Conservation (phyloP, 2,113 vertebrate species). For the Anhinga anhinga region DNA sequence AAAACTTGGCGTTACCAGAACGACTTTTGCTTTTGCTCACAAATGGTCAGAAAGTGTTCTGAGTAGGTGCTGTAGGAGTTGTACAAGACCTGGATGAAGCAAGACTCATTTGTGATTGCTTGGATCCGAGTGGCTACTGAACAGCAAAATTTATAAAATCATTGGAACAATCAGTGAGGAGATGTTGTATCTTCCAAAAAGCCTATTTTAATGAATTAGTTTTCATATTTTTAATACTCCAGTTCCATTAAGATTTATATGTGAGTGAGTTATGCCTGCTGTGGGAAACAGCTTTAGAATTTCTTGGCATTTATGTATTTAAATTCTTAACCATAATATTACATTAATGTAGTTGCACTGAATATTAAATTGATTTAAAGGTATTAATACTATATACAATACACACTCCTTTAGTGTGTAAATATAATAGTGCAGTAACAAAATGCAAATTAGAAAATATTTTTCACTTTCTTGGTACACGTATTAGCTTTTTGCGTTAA, state of each 20-base stretch:
- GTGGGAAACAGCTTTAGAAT: background rate
- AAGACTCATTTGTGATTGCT: background rate
- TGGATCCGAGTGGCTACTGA: background rate
- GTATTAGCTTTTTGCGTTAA: background rate
- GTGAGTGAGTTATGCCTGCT: background rate
- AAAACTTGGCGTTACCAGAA: rapidly evolving
- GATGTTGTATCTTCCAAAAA: background rate
- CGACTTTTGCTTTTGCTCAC: background rate
- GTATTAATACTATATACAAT: background rate
- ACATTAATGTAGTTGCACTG: background rate
- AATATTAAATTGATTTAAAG: slow-evolving; percentile 46
- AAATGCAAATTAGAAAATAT: slow-evolving; percentile 17
- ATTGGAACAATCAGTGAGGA: background rate
- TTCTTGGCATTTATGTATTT: background rate
- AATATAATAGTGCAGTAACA: background rate
- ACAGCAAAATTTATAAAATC: background rate
- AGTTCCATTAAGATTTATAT: background rate
- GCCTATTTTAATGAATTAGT: background rate
- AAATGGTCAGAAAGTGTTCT: background rate
- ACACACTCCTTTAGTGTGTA: background rate
- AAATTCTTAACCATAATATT: slow-evolving; percentile 7
- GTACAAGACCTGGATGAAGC: background rate
- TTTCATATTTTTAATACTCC: slow-evolving; percentile 6
- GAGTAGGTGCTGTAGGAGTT: background rate
- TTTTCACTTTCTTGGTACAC: background rate